phyloP scores from a whole-genome alignment of 2,797 vertebrate genomes.

The Iguana delicatissima region DNA sequence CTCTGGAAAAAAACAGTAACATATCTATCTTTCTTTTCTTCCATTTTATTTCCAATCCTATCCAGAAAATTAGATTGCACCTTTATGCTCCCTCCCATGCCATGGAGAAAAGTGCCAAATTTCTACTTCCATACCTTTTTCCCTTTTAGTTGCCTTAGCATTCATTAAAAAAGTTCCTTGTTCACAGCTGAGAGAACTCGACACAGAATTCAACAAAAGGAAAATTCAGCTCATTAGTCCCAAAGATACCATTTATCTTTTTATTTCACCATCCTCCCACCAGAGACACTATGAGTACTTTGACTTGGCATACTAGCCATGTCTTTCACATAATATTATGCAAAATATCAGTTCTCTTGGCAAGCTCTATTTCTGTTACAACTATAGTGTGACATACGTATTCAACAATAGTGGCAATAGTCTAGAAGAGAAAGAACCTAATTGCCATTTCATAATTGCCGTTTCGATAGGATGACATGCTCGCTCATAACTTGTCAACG shows the following conservation, averaged over 20 bases:
- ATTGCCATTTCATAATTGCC: conserved; percentile 64
- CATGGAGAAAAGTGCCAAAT: background rate
- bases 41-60: background rate
- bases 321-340: conserved; percentile 56
- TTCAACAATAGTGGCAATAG: conserved; percentile 36
- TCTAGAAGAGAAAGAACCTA: conserved; percentile 62
- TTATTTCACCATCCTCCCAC: conserved; percentile 10
- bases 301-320: conserved; percentile 34
- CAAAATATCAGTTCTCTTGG: conserved; percentile 50
- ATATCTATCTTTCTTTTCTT: background rate
- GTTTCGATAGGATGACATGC: conserved; percentile 62
- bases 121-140: background rate
- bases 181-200: background rate
- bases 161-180: background rate
- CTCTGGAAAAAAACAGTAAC: background rate
- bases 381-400: conserved; percentile 60
- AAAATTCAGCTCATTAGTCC: background rate
- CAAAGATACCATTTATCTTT: conserved; percentile 21
- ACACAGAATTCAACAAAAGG: conserved; percentile 18
- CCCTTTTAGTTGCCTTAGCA: background rate
- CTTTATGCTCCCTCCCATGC: background rate
- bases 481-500: conserved; percentile 61
- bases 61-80: background rate
- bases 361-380: conserved; percentile 51
- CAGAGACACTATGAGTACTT: conserved; percentile 6